A percentile compares a stretch with the other conserved stretches of the same genome.
Evolutionary conservation across 2,888 invertebrate species (phyloP).

Genomic region (Heteromyza rotundicornis): DNA sequence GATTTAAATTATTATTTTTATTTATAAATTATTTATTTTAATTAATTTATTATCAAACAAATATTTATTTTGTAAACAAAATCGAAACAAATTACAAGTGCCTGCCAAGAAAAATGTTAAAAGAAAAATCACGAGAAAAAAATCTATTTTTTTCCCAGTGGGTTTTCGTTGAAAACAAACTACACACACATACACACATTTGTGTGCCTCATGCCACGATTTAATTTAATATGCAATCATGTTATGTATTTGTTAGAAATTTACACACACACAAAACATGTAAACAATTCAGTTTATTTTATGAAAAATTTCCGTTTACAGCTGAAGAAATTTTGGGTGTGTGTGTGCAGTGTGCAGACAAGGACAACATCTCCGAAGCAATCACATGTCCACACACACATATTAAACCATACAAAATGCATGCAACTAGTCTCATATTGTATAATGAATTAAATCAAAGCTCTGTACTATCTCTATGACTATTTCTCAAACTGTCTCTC

Average conservation of each 20-base stretch:
- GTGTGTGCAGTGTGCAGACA: no score
- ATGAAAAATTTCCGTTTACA: no score
- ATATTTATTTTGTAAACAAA: conserved; percentile 14
- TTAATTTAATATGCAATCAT: conserved; percentile 27
- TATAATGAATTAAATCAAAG: conserved; percentile 42
- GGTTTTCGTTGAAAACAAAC: conserved; percentile 14
- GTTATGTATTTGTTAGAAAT: conserved; percentile 23
- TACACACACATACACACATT: conserved; percentile 29
- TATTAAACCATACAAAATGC: no score
- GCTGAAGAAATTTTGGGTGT: no score
- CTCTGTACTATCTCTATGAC: conserved; percentile 14
- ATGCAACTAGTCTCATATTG: conserved; percentile 56
- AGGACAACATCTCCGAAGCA: no score
- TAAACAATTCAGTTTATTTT: no score
- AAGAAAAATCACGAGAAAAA: no score
- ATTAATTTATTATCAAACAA: conserved; percentile 52
- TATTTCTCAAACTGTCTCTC: conserved; percentile 1
- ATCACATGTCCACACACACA: no score
- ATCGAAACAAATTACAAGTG: conserved; percentile 37
- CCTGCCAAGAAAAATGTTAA: conserved; percentile 34
- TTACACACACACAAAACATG: no score
- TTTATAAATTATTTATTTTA: conserved; percentile 61
- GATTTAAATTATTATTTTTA: conserved; percentile 49
- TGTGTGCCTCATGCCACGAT: conserved; percentile 27
- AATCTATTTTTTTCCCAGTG: no score